Base-by-base conservation (phyloP, 2,888 invertebrate species). In the Phortica magna region DNA sequence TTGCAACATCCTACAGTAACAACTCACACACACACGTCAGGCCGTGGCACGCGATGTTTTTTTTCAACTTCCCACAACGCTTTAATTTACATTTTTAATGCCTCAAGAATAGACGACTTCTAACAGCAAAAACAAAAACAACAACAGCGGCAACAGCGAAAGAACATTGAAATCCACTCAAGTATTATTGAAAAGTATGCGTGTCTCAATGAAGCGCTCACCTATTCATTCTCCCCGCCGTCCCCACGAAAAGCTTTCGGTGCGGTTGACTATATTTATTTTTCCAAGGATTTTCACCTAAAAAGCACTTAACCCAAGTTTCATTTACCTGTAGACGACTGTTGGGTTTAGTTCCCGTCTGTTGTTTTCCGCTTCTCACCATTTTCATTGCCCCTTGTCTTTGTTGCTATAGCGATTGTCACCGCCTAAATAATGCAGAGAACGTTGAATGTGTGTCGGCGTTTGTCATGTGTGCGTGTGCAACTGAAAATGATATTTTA, bases 351-450 rank as follows among this genome's bases (percentile, higher is more conserved):
- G 17, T n/a, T 7, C n/a, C 14, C 12, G 14, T 55, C 7, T n/a
- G 9, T 22, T 61, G 22, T 19, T 61, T n/a, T 59, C 4, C 61
- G 7, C 7, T 19, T 17, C 61, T 17, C 61, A 61, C 22, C 22
- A 61, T 59, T 43, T 43, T 19, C 59, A 19, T 59, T 9, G 14
- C 14, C 43, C 43, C 48, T 48, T 48, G 48, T 48, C 48, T 48
- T 48, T 14, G 9, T 48, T 48, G 9, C 78, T 83, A 83, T 48
- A 81, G 83, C 83, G 84, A 81, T 84, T 84, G 83, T 83, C 78
- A 76, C 77, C 80, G 79, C 77, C 72, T 83, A 79, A 83, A 86
- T 84, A 79, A 86, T 83, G 84, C 77, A 86, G 81, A 81, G 84
- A 83, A 82, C 78, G 77, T 83, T 81, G 6, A 61, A 39, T 57